phyloP scores from a whole-genome alignment of 2,113 vertebrate species.

The Corythaeola cristata region DNA sequence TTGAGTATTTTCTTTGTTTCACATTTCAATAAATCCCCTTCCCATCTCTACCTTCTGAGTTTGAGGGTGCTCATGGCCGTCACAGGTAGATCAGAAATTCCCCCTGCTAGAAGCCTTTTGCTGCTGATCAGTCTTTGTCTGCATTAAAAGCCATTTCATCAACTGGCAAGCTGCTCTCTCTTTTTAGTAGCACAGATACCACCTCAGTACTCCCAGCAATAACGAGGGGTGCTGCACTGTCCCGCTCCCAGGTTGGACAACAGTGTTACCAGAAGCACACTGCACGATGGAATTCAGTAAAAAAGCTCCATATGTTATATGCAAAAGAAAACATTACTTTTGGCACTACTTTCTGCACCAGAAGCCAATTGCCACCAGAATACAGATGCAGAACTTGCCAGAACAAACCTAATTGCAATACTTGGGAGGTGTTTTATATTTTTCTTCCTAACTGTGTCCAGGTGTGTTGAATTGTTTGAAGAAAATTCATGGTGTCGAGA shows the following conservation, averaged over 20 bases:
- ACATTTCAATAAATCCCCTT: not conserved
- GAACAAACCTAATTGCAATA: slow-evolving; percentile 59
- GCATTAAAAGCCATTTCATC: not conserved
- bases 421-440: slow-evolving; percentile 46
- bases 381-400: slow-evolving; percentile 41
- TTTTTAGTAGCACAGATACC: not conserved
- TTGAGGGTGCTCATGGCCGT: not conserved
- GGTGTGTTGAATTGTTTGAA: slow-evolving; percentile 56
- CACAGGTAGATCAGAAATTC: not conserved
- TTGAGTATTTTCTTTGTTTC: not conserved
- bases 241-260: not conserved
- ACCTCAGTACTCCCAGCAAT: not conserved
- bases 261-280: not conserved
- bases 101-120: not conserved
- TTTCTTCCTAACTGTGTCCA: slow-evolving; percentile 56
- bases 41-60: not conserved
- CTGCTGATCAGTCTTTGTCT: not conserved
- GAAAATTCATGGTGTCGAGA: not conserved
- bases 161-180: not conserved
- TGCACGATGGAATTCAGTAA: not conserved
- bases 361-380: slow-evolving; percentile 49
- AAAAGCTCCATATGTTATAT: not conserved
- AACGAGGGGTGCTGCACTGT: not conserved
- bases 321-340: slow-evolving; percentile 56
- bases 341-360: not conserved